phyloP scores from a whole-genome alignment of 1,140 invertebrate species.

The Drosophila mojavensis region DNA sequence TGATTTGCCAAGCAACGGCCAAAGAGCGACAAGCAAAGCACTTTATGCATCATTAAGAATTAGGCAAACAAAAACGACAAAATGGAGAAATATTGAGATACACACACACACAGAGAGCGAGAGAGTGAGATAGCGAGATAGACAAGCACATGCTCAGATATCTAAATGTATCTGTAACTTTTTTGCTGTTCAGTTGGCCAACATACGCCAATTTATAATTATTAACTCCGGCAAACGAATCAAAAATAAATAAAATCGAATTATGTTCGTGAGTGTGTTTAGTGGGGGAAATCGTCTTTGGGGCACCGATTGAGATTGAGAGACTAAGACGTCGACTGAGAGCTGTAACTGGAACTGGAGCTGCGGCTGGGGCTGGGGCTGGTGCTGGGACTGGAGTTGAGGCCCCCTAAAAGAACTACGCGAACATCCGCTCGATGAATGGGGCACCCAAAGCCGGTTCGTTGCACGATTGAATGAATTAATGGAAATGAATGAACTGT shows the following conservation, averaged over 20 bases:
- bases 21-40: constrained; percentile 47
- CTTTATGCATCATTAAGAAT: constrained; percentile 82
- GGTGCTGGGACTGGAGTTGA: background rate
- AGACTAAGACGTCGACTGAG: constrained; percentile 5
- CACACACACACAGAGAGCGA: background rate
- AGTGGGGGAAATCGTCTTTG: constrained; percentile 43
- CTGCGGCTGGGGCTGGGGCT: background rate
- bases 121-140: background rate
- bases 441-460: constrained; percentile 63
- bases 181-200: constrained; percentile 43
- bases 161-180: constrained; percentile 42
- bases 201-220: constrained; percentile 78
- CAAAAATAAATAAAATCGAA: constrained; percentile 80
- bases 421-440: constrained; percentile 72
- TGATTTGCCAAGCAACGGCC: constrained; percentile 44
- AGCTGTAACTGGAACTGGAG: constrained; percentile 3
- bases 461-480: constrained; percentile 55
- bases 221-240: constrained; percentile 73
- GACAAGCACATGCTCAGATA: constrained; percentile 16
- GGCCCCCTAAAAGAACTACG: constrained; percentile 65
- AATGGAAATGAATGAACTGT: constrained; percentile 79
- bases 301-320: constrained; percentile 13
- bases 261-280: constrained; percentile 49
- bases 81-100: constrained; percentile 69
- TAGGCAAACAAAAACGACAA: constrained; percentile 79